phyloP scores from a whole-genome alignment of 2,888 invertebrate genomes.

The Asteroscopus sphinx region DNA sequence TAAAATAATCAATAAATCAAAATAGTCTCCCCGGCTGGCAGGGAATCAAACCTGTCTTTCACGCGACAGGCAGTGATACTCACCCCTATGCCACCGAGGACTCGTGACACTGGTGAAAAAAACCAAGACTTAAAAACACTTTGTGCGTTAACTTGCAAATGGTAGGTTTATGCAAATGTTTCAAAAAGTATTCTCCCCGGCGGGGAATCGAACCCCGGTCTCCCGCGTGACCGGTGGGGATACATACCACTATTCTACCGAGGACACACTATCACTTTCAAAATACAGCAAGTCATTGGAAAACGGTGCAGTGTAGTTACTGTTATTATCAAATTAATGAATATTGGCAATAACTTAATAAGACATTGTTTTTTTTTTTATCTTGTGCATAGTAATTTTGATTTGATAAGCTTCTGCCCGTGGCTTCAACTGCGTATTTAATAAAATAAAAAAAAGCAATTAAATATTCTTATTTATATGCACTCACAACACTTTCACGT shows the following conservation, averaged over 20 bases:
- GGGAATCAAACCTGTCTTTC: conserved; percentile 71
- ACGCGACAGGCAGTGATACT: conserved; percentile 90
- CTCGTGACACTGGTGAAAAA: conserved; percentile 24
- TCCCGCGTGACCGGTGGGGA: conserved; percentile 90
- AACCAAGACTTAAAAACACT: background rate
- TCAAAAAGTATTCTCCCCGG: conserved; percentile 72
- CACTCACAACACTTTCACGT: too few species aligned
- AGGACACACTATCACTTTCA: conserved; percentile 31
- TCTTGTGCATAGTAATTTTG: background rate
- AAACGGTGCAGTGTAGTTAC: background rate
- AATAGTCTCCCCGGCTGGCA: conserved; percentile 7
- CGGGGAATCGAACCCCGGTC: conserved; percentile 90
- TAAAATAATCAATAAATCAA: background rate
- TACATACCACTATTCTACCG: conserved; percentile 90
- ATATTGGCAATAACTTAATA: background rate
- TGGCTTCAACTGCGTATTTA: too few species aligned
- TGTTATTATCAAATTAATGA: background rate
- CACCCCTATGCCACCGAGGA: conserved; percentile 90
- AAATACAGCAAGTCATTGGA: background rate
- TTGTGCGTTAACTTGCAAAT: too few species aligned
- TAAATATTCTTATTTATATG: too few species aligned
- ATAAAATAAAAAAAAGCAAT: too few species aligned
- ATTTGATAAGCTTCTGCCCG: too few species aligned
- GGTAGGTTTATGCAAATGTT: background rate
- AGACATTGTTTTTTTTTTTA: background rate